Conservation (phyloP, 2,113 vertebrate species). For the Mus musculus region DNA sequence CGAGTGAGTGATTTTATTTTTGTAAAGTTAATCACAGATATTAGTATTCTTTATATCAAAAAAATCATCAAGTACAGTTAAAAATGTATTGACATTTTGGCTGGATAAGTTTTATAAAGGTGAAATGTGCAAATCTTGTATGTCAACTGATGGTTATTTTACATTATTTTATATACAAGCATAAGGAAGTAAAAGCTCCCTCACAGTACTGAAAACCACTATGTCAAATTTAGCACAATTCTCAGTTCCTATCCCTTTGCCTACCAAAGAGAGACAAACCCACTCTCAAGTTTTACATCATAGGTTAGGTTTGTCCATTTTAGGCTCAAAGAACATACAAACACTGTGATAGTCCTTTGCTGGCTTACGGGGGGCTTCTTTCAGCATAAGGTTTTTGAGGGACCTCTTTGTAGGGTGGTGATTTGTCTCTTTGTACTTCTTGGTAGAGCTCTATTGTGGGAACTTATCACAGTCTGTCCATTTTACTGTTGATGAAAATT, state of each 20-base stretch:
- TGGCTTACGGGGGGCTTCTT: not conserved
- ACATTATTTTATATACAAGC: not conserved
- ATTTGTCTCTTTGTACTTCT: not conserved
- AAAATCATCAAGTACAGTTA: not conserved
- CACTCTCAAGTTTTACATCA: not conserved
- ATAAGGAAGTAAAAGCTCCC: not conserved
- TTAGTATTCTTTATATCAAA: not conserved
- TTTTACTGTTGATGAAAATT: not conserved
- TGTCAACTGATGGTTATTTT: not conserved
- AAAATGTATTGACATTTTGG: not conserved
- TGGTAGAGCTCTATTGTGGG: not conserved
- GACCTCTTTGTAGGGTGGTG: not conserved
- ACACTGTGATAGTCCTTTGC: not conserved
- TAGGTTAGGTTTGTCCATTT: conserved; percentile 10
- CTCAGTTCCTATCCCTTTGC: not conserved
- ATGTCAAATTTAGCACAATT: not conserved
- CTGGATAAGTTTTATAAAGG: conserved; percentile 4
- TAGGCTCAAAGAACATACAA: not conserved
- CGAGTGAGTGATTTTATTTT: not conserved
- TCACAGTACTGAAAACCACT: not conserved
- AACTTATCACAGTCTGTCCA: not conserved
- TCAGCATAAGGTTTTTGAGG: not conserved
- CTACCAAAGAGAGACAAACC: not conserved
- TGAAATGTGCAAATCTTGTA: not conserved
- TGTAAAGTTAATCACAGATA: conserved; percentile 20